Evolutionary conservation across 2,888 invertebrate species (phyloP).

Genomic region (Bugula neritina): DNA sequence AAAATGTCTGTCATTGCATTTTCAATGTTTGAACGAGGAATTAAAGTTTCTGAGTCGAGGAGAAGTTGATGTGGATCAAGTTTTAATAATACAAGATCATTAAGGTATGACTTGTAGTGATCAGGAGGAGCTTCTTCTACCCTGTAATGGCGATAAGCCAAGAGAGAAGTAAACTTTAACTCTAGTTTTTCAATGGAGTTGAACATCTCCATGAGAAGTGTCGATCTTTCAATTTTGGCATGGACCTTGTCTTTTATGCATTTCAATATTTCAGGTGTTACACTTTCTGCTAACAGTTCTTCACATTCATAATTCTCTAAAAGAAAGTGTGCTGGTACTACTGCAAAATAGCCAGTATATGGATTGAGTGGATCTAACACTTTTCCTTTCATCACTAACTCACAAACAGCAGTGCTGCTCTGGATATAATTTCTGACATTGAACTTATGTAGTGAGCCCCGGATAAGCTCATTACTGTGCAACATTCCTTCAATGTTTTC

Average conservation of each 20-base stretch:
- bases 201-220: not conserved
- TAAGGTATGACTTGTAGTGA: not conserved
- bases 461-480: not conserved
- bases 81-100: not conserved
- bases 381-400: not conserved
- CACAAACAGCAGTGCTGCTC: not conserved
- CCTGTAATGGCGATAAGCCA: not conserved
- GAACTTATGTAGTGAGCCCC: not conserved
- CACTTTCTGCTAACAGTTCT: not conserved
- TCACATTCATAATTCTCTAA: not conserved
- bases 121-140: not conserved
- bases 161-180: not conserved
- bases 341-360: not conserved
- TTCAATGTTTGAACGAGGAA: not conserved
- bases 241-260: not conserved
- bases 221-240: not conserved
- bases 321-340: not conserved
- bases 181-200: not conserved
- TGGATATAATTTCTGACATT: not conserved
- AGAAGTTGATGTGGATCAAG: not conserved
- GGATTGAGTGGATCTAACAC: not conserved
- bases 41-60: not conserved
- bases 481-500: not conserved
- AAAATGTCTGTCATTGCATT: not conserved
- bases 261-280: not conserved